Evolutionary conservation across 1,140 invertebrate genomes (phyloP).

Genomic region (Drosophila bipectinata): DNA sequence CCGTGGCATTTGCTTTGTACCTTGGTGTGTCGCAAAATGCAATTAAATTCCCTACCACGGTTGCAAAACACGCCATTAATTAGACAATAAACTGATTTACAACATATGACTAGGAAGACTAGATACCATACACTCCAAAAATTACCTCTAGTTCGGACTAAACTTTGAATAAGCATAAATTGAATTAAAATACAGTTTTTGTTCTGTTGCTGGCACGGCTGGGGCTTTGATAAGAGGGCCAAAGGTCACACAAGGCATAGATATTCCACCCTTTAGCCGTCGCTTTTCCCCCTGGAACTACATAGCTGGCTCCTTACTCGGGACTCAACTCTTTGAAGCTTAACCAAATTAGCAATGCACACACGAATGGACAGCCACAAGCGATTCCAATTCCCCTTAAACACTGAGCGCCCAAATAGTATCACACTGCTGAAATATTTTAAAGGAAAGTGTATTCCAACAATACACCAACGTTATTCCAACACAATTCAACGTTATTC

Average conservation of each 20-base stretch:
- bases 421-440: background rate
- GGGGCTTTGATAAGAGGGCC: too few species aligned
- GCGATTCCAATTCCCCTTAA: conserved; percentile 5
- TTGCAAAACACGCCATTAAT: conserved; percentile 52
- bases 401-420: conserved; percentile 2
- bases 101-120: conserved; percentile 17
- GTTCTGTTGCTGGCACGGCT: too few species aligned
- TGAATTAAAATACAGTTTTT: too few species aligned
- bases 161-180: too few species aligned
- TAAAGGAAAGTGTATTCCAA: background rate
- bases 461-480: background rate
- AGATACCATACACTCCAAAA: too few species aligned
- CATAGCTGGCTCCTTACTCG: background rate
- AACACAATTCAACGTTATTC: background rate
- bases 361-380: conserved; percentile 44
- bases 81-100: conserved; percentile 74
- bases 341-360: conserved; percentile 53
- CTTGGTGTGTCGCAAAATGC: conserved; percentile 39
- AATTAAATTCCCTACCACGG: conserved; percentile 31
- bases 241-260: too few species aligned
- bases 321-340: conserved; percentile 39
- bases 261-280: too few species aligned
- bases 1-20: conserved; percentile 43
- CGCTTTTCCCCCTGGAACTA: background rate
- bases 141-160: too few species aligned